A percentile compares a stretch with the other conserved stretches of the same genome.
Conservation (phyloP, 2,888 invertebrate genomes). For the Tenthredo notha region DNA sequence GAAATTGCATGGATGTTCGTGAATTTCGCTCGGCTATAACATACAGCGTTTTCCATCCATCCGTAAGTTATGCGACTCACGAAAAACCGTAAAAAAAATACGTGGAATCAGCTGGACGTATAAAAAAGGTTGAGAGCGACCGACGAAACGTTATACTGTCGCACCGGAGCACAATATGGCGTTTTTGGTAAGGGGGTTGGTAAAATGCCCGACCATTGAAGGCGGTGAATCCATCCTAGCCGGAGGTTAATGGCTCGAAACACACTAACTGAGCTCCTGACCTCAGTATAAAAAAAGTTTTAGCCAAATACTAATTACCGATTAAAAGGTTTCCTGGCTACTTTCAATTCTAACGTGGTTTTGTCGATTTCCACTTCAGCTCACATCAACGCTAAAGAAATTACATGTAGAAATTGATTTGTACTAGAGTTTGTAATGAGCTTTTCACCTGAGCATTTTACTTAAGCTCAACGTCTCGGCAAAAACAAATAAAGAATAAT, state of each 20-base stretch:
- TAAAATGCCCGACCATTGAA: constrained; percentile 9
- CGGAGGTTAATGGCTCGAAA: constrained; percentile 38
- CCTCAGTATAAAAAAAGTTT: constrained; percentile 18
- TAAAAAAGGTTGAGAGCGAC: constrained; percentile 28
- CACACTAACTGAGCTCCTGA: constrained; percentile 27
- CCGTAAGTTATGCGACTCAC: constrained; percentile 32
- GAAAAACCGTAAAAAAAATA: neutral
- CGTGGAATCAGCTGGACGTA: constrained; percentile 20
- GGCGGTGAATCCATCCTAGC: constrained; percentile 14
- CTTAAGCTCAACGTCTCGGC: neutral
- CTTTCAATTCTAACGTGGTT: neutral
- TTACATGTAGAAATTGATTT: neutral
- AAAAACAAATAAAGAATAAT: neutral
- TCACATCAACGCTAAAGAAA: neutral
- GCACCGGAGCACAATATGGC: constrained; percentile 9
- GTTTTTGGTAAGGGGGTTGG: constrained; percentile 29
- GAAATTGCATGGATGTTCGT: neutral
- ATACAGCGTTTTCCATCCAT: neutral
- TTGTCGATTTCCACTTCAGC: neutral
- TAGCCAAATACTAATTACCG: neutral
- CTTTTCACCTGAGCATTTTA: neutral
- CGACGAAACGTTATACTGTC: constrained; percentile 11
- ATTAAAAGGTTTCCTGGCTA: constrained; percentile 11
- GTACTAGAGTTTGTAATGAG: neutral
- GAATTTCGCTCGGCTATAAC: neutral